Percentiles rank a stretch among this genome's conserved stretches.
phyloP scores from a whole-genome alignment of 2,888 invertebrate species.

The Argyra leucocephala region DNA sequence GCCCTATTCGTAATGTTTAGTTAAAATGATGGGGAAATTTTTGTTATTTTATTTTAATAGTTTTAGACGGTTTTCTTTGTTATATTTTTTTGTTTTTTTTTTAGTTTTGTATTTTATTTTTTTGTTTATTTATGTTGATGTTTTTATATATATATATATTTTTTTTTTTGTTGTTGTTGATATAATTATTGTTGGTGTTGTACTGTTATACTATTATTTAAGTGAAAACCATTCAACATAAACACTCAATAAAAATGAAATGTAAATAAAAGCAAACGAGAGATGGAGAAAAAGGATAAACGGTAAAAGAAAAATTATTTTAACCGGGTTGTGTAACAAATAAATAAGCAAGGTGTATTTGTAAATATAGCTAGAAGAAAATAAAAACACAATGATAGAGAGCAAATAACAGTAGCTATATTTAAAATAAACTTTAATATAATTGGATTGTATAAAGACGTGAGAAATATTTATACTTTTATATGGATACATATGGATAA shows the following conservation, averaged over 20 bases:
- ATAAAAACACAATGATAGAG: no score
- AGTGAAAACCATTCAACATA: not conserved
- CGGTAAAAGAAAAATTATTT: not conserved
- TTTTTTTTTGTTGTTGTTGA: not conserved
- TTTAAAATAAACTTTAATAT: no score
- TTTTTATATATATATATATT: not conserved
- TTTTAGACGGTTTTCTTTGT: not conserved
- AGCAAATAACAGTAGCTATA: no score
- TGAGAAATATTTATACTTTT: no score
- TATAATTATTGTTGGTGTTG: not conserved
- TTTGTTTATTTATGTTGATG: not conserved
- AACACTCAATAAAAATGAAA: slow-evolving; percentile 1
- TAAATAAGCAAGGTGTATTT: not conserved
- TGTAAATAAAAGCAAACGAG: not conserved
- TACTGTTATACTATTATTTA: not conserved
- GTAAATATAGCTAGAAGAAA: not conserved
- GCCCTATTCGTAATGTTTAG: slow-evolving; percentile 4
- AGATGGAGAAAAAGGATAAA: not conserved
- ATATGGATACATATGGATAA: no score
- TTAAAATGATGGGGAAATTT: not conserved
- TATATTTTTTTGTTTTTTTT: not conserved
- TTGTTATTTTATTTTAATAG: not conserved
- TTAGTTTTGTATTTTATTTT: not conserved
- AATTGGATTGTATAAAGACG: no score
- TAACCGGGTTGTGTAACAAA: not conserved